Percentiles rank a stretch among this genome's conserved stretches.
Evolutionary conservation across 2,888 invertebrate species (phyloP).

Genomic region (Hoplodrina blanda): DNA sequence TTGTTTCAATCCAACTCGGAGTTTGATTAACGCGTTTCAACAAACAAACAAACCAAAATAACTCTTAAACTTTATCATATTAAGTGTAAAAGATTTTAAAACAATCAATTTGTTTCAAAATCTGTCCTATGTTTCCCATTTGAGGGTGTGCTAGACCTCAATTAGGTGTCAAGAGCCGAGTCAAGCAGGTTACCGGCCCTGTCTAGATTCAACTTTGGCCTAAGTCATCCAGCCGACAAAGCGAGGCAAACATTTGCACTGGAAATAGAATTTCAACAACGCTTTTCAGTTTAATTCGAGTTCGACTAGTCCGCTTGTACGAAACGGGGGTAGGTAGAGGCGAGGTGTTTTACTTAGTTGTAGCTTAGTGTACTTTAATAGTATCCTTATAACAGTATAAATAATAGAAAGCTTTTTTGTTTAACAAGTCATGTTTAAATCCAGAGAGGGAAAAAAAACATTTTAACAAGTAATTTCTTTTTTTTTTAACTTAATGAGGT

Average conservation of each 20-base stretch:
- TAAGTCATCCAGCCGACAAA: slow-evolving; percentile 54
- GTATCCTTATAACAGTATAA: background rate
- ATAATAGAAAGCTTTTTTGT: background rate
- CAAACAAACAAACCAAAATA: too few relatives aligned
- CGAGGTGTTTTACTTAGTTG: background rate
- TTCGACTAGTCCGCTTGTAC: slow-evolving; percentile 47
- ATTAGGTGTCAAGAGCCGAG: slow-evolving; percentile 49
- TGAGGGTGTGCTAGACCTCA: slow-evolving; percentile 43
- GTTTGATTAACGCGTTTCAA: too few relatives aligned
- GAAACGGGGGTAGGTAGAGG: slow-evolving; percentile 2
- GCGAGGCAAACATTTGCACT: slow-evolving; percentile 60
- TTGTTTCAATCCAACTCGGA: too few relatives aligned
- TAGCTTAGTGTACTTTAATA: background rate
- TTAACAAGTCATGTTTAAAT: too few relatives aligned
- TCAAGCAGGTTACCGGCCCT: slow-evolving; percentile 36
- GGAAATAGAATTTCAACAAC: slow-evolving; percentile 63
- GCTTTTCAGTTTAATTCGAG: slow-evolving; percentile 46
- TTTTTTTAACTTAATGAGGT: too few relatives aligned
- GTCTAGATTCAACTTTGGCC: slow-evolving; percentile 45
- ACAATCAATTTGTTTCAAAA: background rate
- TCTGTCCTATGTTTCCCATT: slow-evolving; percentile 25
- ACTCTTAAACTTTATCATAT: too few relatives aligned
- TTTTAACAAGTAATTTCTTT: too few relatives aligned
- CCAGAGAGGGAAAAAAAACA: too few relatives aligned
- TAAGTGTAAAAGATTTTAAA: background rate